phyloP scores from a whole-genome alignment of 2,113 vertebrate species.

The Triplophysa rosa region DNA sequence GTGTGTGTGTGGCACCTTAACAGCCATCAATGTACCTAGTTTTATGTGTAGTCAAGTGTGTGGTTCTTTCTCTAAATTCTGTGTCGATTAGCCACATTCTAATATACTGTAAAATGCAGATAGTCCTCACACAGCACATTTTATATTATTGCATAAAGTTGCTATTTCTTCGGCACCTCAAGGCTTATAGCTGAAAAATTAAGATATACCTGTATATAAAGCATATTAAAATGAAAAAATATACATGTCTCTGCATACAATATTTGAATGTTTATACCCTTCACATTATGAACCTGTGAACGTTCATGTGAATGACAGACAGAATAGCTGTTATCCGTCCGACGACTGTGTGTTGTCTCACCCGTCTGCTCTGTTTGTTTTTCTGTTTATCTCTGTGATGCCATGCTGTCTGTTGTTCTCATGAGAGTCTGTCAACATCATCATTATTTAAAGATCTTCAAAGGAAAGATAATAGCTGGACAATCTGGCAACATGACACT shows the following conservation, averaged over 20 bases:
- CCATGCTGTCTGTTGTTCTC: slow-evolving; percentile 62
- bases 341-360: slow-evolving; percentile 1
- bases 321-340: slow-evolving; percentile 4
- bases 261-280: neutral
- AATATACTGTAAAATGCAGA: too few species aligned
- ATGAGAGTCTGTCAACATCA: slow-evolving; percentile 45
- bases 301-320: neutral
- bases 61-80: too few species aligned
- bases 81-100: too few species aligned
- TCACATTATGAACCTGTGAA: neutral
- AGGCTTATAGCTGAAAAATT: too few species aligned
- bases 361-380: slow-evolving; percentile 7
- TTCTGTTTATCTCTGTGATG: slow-evolving; percentile 53
- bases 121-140: too few species aligned
- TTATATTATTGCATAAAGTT: too few species aligned
- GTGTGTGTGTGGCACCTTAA: neutral
- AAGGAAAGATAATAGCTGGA: slow-evolving; percentile 14
- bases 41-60: neutral
- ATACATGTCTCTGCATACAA: too few species aligned
- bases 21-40: neutral
- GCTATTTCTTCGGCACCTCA: too few species aligned
- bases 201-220: too few species aligned
- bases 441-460: slow-evolving; percentile 21
- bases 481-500: neutral
- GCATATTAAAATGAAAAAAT: too few species aligned